Conservation (phyloP, 2,113 vertebrate species). For the Donacobius atricapilla region DNA sequence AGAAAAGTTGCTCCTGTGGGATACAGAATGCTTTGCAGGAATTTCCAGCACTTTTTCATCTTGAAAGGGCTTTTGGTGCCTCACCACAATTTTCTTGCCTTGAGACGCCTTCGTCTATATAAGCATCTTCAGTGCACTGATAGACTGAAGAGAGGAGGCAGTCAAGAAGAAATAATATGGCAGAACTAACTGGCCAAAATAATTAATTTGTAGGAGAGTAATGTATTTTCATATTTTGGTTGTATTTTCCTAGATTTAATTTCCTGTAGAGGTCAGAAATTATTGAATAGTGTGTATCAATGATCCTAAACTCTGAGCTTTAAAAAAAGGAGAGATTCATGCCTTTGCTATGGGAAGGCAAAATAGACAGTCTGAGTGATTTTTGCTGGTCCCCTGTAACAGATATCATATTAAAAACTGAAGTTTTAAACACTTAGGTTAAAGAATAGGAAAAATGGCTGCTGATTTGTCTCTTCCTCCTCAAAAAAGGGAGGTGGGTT, state of each 20-base stretch:
- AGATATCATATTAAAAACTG: neutral
- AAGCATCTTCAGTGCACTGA: neutral
- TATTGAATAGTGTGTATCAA: neutral
- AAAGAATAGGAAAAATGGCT: neutral
- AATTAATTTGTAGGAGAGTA: neutral
- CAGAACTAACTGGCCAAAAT: neutral
- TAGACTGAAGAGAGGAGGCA: neutral
- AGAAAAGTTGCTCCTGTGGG: neutral
- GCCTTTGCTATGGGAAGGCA: neutral
- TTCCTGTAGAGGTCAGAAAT: neutral
- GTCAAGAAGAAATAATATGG: neutral
- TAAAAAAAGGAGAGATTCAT: neutral
- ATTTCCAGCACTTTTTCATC: fast-evolving
- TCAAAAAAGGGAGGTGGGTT: neutral
- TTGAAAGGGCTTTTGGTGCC: neutral
- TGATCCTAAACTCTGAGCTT: neutral
- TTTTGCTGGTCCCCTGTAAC: neutral
- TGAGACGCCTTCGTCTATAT: fast-evolving
- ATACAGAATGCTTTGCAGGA: neutral
- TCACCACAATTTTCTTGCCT: neutral
- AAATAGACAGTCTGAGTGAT: neutral
- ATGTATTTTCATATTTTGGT: neutral
- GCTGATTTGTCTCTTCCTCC: neutral
- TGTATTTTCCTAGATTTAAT: neutral
- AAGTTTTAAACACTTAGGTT: neutral